Percentiles rank a stretch among this genome's conserved stretches.
Evolutionary conservation across 2,797 vertebrate species (phyloP).

Genomic region (Mus caroli): DNA sequence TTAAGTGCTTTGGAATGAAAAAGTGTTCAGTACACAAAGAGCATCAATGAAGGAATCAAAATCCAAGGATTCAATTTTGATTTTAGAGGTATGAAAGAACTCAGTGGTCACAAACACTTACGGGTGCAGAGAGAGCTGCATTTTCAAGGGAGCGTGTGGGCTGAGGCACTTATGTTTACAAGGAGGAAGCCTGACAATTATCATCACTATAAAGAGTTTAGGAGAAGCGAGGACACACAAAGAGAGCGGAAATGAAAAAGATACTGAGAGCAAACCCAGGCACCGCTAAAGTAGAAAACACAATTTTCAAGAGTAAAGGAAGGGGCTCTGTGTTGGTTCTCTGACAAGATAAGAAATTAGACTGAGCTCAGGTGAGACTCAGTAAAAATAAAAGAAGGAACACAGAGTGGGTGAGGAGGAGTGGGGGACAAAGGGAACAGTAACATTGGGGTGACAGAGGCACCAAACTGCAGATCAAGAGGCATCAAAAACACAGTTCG

Average conservation of each 20-base stretch:
- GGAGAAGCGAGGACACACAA: background rate
- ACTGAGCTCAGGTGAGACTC: background rate
- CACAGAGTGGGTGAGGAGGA: background rate
- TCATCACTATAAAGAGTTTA: background rate
- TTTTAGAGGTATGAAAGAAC: background rate
- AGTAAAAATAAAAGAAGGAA: background rate
- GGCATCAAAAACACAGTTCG: background rate
- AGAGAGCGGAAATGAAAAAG: background rate
- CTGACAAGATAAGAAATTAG: background rate
- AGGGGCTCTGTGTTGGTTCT: background rate
- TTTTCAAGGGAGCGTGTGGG: background rate
- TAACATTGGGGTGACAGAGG: background rate
- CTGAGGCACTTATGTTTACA: background rate
- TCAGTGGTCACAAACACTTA: background rate
- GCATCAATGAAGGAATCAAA: conserved; percentile 9
- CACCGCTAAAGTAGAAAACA: background rate
- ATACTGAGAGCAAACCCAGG: background rate
- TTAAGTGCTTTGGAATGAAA: conserved; percentile 25
- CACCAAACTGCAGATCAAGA: background rate
- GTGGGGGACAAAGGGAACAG: background rate
- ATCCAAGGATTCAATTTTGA: background rate
- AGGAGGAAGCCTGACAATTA: background rate
- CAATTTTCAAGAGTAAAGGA: background rate
- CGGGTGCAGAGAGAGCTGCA: background rate
- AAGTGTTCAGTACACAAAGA: background rate